Conservation (phyloP, 2,113 vertebrate genomes). For the Garra rufa region DNA sequence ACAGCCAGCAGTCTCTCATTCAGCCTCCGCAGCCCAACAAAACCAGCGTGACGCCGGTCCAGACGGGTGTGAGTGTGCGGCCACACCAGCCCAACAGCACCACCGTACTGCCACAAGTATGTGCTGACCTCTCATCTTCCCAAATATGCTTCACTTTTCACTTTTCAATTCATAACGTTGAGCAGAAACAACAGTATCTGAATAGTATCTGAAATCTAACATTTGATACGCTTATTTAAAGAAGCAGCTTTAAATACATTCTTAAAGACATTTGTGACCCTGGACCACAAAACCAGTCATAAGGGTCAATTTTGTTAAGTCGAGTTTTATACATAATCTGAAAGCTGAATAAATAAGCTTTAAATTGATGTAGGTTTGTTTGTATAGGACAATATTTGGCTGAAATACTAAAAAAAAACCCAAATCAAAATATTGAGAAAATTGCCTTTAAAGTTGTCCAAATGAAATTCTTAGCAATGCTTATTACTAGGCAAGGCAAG, state of each 20-base stretch:
- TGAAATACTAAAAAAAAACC: too few relatives aligned
- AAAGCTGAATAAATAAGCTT: too few relatives aligned
- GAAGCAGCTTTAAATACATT: background rate
- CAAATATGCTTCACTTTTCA: background rate
- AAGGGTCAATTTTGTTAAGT: too few relatives aligned
- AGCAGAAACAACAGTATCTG: background rate
- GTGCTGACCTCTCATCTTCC: constrained; percentile 50
- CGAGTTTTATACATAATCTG: too few relatives aligned
- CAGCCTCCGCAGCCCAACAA: constrained; percentile 78
- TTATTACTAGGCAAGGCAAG: too few relatives aligned
- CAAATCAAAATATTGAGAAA: too few relatives aligned
- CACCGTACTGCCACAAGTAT: constrained; percentile 64
- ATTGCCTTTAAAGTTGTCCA: too few relatives aligned
- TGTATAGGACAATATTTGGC: too few relatives aligned
- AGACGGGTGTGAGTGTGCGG: constrained; percentile 75
- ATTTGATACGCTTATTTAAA: background rate
- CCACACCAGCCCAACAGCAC: constrained; percentile 82
- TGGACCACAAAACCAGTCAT: too few relatives aligned
- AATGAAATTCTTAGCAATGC: too few relatives aligned
- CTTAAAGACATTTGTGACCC: too few relatives aligned
- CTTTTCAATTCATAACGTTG: background rate
- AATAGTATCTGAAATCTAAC: background rate
- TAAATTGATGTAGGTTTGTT: too few relatives aligned
- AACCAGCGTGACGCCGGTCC: constrained; percentile 70
- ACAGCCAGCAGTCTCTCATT: constrained; percentile 81